A percentile compares a stretch with the other conserved stretches of the same genome.
These are phyloP conservation scores for Oxystoma pomonae DNA, from an alignment of 2,888 invertebrate species.

Conservation along the genomic window DNA sequence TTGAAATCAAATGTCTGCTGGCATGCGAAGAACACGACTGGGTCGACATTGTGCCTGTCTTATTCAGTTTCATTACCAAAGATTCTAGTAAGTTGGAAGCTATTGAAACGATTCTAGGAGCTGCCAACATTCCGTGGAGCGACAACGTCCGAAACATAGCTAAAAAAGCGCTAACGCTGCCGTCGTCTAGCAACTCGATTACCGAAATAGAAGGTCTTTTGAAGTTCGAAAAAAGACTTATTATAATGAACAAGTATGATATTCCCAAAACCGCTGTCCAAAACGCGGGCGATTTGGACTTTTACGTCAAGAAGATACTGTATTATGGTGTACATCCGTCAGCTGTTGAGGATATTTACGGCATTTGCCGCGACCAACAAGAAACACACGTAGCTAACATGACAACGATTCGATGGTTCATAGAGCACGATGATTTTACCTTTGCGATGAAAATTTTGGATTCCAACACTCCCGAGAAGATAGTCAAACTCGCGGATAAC, in stretches of 20 bases:
- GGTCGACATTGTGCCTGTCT: conserved; percentile 30
- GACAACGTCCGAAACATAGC: conserved; percentile 35
- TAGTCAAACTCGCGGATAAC: background rate
- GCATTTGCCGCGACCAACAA: conserved; percentile 13
- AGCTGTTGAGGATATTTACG: conserved; percentile 18
- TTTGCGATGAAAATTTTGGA: conserved; percentile 13
- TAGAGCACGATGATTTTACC: conserved; percentile 4
- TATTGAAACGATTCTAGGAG: conserved; percentile 32
- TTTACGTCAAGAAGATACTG: conserved; percentile 14
- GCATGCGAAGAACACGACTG: conserved; percentile 35
- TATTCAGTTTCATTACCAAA: conserved; percentile 35
- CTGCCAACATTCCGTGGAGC: conserved; percentile 39
- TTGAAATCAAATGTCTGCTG: conserved; percentile 42
- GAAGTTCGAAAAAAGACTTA: conserved; percentile 44
- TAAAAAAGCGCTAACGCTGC: conserved; percentile 29
- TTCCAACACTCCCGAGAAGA: conserved; percentile 1
- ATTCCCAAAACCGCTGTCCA: conserved; percentile 20
- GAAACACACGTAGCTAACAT: conserved; percentile 5
- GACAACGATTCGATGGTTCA: conserved; percentile 11
- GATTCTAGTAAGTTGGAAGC: conserved; percentile 33
- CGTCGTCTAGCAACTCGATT: conserved; percentile 39
- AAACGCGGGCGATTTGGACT: background rate
- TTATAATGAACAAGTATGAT: conserved; percentile 47
- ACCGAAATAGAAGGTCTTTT: conserved; percentile 42
- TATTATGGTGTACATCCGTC: conserved; percentile 9